These are phyloP conservation scores for Anticlea derivata DNA, from an alignment of 2,888 invertebrate species.

Conservation along the genomic window DNA sequence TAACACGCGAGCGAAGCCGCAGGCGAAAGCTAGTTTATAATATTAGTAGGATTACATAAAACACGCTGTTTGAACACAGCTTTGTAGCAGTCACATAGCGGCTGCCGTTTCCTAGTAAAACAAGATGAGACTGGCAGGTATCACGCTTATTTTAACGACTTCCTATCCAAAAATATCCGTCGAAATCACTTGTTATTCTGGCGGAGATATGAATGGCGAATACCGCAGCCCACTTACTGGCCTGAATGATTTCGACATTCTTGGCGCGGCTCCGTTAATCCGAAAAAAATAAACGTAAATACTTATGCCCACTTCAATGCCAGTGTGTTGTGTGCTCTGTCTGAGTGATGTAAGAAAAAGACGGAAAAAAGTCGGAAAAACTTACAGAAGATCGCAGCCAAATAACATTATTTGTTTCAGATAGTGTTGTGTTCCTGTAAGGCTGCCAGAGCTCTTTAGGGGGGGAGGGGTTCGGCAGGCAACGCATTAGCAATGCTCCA, in stretches of 20 bases:
- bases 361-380: constrained; percentile 1
- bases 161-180: constrained; percentile 35
- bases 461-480: no score
- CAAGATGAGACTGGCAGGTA: background rate
- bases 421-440: no score
- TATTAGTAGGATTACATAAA: no score
- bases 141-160: constrained; percentile 19
- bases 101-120: background rate
- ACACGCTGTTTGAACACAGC: background rate
- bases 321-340: constrained; percentile 7
- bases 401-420: no score
- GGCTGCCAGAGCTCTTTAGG: no score
- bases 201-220: constrained; percentile 78
- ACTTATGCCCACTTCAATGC: constrained; percentile 8
- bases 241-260: constrained; percentile 84
- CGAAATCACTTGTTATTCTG: constrained; percentile 56
- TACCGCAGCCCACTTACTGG: constrained; percentile 80
- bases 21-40: no score
- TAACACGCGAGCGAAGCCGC: no score
- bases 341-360: constrained; percentile 39
- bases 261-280: constrained; percentile 80
- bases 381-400: no score
- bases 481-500: no score
- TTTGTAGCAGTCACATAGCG: background rate
- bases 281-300: constrained; percentile 69